Conservation (phyloP, 2,888 invertebrate genomes). For the Zygothrica quintamaculata region DNA sequence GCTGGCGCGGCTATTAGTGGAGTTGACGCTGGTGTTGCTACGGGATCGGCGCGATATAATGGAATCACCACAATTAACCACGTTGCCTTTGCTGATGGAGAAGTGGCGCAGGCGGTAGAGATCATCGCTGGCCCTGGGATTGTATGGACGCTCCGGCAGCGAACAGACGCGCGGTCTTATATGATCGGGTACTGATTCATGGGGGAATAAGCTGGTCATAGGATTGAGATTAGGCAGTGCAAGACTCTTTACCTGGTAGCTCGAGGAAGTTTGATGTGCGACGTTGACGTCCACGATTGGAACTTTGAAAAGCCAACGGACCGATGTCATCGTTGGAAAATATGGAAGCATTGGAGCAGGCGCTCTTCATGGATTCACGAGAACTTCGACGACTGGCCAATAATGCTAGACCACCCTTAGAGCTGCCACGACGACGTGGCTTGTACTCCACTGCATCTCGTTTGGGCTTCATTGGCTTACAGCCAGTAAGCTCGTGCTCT, state of each 20-base stretch:
- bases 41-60: conserved; percentile 93
- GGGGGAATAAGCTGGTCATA: conserved; percentile 41
- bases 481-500: conserved; percentile 71
- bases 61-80: conserved; percentile 95
- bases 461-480: conserved; percentile 60
- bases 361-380: conserved; percentile 88
- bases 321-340: conserved; percentile 91
- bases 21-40: conserved; percentile 95
- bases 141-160: conserved; percentile 93
- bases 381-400: conserved; percentile 94
- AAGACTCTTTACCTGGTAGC: conserved; percentile 88
- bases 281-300: conserved; percentile 90
- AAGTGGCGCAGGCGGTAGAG: conserved; percentile 93
- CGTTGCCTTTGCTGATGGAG: conserved; percentile 94
- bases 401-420: conserved; percentile 89
- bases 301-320: conserved; percentile 91
- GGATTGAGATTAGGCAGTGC: not conserved
- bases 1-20: conserved; percentile 92
- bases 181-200: conserved; percentile 91
- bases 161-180: conserved; percentile 93
- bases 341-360: conserved; percentile 89
- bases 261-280: conserved; percentile 94
- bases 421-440: conserved; percentile 88
- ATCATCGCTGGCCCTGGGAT: conserved; percentile 93
- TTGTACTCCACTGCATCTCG: conserved; percentile 69